Evolutionary conservation across 2,113 vertebrate genomes (phyloP).

Genomic region (Hippocampus zosterae): DNA sequence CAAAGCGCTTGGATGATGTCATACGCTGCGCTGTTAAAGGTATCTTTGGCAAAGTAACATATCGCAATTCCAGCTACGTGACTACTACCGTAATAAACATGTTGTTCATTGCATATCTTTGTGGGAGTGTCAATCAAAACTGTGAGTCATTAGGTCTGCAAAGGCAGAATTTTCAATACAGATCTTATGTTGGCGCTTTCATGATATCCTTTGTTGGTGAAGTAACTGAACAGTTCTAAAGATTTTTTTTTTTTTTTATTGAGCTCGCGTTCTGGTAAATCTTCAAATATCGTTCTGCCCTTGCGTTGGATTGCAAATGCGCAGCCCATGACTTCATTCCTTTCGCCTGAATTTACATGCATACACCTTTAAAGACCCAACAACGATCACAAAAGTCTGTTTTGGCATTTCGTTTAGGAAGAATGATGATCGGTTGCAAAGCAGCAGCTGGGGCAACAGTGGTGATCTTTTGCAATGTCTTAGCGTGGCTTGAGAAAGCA

Average conservation of each 20-base stretch:
- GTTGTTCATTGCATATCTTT: not conserved
- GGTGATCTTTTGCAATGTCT: slow-evolving; percentile 16
- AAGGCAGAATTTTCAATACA: not conserved
- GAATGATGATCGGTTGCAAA: slow-evolving; percentile 7
- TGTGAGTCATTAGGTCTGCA: not conserved
- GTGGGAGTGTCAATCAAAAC: not conserved
- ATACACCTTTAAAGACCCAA: not conserved
- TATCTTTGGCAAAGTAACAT: not conserved
- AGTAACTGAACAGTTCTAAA: no score
- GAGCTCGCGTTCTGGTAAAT: no score
- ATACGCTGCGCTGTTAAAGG: not conserved
- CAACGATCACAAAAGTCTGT: not conserved
- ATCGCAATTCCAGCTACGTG: not conserved
- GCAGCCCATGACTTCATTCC: not conserved
- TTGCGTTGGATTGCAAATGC: no score
- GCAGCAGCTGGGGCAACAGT: slow-evolving; percentile 2
- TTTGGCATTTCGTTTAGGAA: not conserved
- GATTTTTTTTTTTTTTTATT: no score
- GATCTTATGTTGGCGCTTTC: not conserved
- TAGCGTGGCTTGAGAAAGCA: not conserved
- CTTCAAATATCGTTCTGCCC: no score
- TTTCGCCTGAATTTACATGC: not conserved
- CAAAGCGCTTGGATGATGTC: no score
- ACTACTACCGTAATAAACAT: not conserved
- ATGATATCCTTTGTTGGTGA: not conserved